Evolutionary conservation across 2,113 vertebrate species (phyloP).

Genomic region (Meleagris gallopavo): DNA sequence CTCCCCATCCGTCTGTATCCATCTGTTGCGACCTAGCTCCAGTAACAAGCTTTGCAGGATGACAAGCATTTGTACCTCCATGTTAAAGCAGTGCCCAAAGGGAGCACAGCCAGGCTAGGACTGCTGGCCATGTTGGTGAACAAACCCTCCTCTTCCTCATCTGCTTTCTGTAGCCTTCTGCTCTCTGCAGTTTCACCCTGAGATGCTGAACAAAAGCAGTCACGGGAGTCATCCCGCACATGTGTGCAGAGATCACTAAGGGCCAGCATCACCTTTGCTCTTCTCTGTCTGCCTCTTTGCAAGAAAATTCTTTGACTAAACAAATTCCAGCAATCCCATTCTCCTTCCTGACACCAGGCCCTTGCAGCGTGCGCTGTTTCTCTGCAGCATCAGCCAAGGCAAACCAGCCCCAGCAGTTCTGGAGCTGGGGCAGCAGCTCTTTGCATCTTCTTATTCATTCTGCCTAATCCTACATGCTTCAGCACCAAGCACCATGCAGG

Average conservation of each 20-base stretch:
- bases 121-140: accelerated
- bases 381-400: not conserved
- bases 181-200: not conserved
- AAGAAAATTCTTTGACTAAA: not conserved
- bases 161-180: not conserved
- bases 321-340: not conserved
- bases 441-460: not conserved
- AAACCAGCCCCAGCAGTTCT: not conserved
- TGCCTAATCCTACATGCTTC: not conserved
- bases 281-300: not conserved
- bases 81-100: not conserved
- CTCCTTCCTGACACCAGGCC: not conserved
- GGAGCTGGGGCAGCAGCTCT: not conserved
- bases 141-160: not conserved
- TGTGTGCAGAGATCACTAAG: accelerated
- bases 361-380: not conserved
- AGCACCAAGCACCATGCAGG: not conserved
- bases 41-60: not conserved
- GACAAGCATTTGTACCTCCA: not conserved
- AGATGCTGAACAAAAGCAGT: not conserved
- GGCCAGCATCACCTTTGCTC: not conserved
- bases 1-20: conserved; percentile 57
- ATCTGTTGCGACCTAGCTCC: not conserved
- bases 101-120: not conserved
- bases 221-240: not conserved